Evolutionary conservation across 2,797 vertebrate genomes (phyloP).

Genomic region (Australoheros facetus): DNA sequence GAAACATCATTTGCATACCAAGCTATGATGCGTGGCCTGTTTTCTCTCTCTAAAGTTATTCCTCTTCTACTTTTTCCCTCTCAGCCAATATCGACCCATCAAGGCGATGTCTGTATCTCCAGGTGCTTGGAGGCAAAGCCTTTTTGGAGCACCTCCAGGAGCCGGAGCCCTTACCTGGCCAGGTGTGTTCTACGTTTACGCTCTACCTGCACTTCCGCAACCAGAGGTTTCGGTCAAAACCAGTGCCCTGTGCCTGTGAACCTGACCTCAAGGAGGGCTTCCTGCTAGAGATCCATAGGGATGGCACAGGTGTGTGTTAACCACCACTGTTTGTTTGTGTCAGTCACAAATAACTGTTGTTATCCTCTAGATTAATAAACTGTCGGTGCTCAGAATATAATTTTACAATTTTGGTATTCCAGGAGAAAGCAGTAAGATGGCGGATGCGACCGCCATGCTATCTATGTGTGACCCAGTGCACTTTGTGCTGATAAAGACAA

Average conservation of each 20-base stretch:
- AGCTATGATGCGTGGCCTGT: fast-evolving
- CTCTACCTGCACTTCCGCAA: conserved; percentile 94
- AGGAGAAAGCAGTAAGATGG: conserved; percentile 94
- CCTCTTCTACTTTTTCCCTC: conserved; percentile 1
- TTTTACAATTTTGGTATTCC: conserved; percentile 7
- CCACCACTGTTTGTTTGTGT: background rate
- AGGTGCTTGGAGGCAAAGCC: conserved; percentile 95
- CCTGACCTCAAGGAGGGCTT: conserved; percentile 95
- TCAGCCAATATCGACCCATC: conserved; percentile 91
- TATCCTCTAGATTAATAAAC: background rate
- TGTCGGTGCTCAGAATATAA: background rate
- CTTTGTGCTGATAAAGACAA: conserved; percentile 92
- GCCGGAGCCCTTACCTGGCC: conserved; percentile 91
- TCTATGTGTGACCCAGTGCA: conserved; percentile 95
- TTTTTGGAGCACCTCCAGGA: conserved; percentile 98
- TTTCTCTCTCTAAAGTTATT: background rate
- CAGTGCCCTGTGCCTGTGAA: conserved; percentile 94
- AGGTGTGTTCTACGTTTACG: conserved; percentile 90
- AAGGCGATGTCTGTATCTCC: conserved; percentile 93
- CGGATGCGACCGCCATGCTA: conserved; percentile 90
- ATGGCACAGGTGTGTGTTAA: conserved; percentile 80
- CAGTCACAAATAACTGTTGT: background rate
- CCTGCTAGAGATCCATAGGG: conserved; percentile 91
- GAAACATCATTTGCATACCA: background rate
- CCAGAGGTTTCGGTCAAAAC: conserved; percentile 95